Base-by-base conservation (phyloP, 2,888 invertebrate genomes). In the Lordiphosa fenestrarum region DNA sequence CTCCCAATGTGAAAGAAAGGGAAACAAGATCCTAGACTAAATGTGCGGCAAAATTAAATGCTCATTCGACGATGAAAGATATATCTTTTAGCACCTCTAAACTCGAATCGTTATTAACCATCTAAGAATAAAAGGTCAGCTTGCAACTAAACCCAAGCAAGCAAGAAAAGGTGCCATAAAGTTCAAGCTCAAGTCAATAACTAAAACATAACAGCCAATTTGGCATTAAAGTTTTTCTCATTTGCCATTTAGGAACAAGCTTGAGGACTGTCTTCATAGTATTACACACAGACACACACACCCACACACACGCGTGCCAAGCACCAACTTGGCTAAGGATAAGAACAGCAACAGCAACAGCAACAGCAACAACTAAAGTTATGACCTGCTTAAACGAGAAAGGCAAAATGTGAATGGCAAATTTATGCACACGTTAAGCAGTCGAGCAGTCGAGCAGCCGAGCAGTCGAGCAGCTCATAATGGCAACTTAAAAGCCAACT, bases 381-480 rank as follows among this genome's bases (percentile, higher is more conserved):
- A 65, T 61, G 62, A 50, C 44, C 68, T 21, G 46, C 50, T 58
- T 39, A 57, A 66, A 53, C 53, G n/a, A 40, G 15, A 33, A 21
- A 7, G 7, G 25, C 25, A 36, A 13, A 41, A 15, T n/a, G 6
- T n/a, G 42, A 49, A 36, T 13, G 12, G 6, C 23, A 52, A 73
- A 76, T 77, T 73, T 81, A 77, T 77, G 76, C 76, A 66, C 60
- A 64, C 70, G 55, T 66, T 73, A 37, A 36, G 46, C 46, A 36
- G 30, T 15, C 23, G 21, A 42, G 23, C 41, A 21, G 21, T n/a
- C 23, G 7, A 44, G 73, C 46, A 36, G 30, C 30, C 23, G 21
- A 42, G 23, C 41, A 21, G 21, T n/a, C 23, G 7, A 44, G 73
- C 65, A 61, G 65, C 61, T 64, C 71, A 81, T 81, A 62, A 77